phyloP scores from a whole-genome alignment of 1,140 invertebrate species.

The Neodiprion virginianus region DNA sequence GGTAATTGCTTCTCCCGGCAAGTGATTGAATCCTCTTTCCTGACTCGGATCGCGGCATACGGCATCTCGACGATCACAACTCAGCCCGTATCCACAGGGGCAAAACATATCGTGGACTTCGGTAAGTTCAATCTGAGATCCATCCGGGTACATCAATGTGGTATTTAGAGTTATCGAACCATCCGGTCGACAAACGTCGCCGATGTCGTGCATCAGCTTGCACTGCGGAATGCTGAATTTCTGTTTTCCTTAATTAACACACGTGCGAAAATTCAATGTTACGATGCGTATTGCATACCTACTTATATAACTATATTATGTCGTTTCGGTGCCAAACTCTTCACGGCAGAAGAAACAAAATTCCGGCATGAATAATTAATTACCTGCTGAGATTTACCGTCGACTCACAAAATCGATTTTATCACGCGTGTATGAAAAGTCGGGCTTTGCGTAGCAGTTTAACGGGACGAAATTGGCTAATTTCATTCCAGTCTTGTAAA shows the following conservation, averaged over 20 bases:
- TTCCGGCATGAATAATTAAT: too few species aligned
- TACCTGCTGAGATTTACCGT: too few species aligned
- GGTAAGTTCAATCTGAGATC: constrained; percentile 26
- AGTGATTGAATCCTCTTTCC: background rate
- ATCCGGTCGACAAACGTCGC: constrained; percentile 36
- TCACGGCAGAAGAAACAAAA: too few species aligned
- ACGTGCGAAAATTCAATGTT: background rate
- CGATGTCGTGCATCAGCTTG: constrained; percentile 21
- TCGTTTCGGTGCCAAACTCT: too few species aligned
- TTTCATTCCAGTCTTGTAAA: too few species aligned
- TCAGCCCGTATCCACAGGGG: constrained; percentile 38
- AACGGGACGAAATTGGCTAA: too few species aligned
- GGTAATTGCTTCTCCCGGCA: background rate
- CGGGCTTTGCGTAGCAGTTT: too few species aligned
- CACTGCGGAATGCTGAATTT: constrained; percentile 42
- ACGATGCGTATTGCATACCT: background rate
- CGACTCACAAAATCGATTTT: too few species aligned
- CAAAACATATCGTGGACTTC: constrained; percentile 40
- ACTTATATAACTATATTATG: background rate
- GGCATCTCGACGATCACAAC: constrained; percentile 28
- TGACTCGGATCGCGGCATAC: constrained; percentile 23
- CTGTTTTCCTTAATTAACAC: constrained; percentile 20
- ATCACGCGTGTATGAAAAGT: too few species aligned
- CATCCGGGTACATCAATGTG: constrained; percentile 38
- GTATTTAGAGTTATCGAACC: constrained; percentile 23